phyloP scores from a whole-genome alignment of 2,113 vertebrate genomes.

The Gavia stellata region DNA sequence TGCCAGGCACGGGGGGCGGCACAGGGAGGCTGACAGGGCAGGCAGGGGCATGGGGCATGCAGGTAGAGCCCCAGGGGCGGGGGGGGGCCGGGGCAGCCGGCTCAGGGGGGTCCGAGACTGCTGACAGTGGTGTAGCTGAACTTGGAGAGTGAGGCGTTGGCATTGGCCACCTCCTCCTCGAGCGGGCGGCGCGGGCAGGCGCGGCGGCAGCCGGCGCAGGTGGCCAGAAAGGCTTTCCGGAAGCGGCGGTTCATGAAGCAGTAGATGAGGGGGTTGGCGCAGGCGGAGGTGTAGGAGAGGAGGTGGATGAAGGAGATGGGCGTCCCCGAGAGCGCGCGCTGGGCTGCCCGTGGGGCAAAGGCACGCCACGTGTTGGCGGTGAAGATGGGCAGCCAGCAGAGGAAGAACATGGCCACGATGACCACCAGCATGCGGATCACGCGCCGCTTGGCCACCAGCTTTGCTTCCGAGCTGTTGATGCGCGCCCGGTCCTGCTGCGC shows the following conservation, averaged over 20 bases:
- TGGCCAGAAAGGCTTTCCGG: constrained; percentile 82
- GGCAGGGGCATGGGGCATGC: background rate
- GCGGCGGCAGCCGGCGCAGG: constrained; percentile 75
- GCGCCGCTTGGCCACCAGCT: constrained; percentile 88
- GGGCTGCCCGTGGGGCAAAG: constrained; percentile 78
- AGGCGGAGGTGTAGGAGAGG: constrained; percentile 86
- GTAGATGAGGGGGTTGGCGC: constrained; percentile 93
- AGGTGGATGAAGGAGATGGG: constrained; percentile 96
- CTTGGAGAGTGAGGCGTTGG: constrained; percentile 85
- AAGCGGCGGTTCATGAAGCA: constrained; percentile 99
- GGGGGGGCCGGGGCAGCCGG: background rate
- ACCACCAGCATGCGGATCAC: constrained; percentile 95
- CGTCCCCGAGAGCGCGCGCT: constrained; percentile 78
- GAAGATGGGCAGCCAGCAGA: constrained; percentile 94
- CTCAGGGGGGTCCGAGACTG: constrained; percentile 83
- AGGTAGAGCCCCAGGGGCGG: background rate
- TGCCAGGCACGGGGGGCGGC: background rate
- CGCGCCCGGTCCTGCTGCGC: constrained; percentile 70
- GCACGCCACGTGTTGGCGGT: constrained; percentile 92
- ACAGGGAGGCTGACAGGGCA: background rate
- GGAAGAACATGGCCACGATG: constrained; percentile 89
- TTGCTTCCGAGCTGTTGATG: constrained; percentile 80
- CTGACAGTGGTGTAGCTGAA: constrained; percentile 94
- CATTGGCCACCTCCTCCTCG: constrained; percentile 76
- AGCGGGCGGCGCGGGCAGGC: constrained; percentile 55